Percentiles rank a stretch among this genome's conserved stretches.
These are phyloP conservation scores for Zophobas morio DNA, from an alignment of 1,140 invertebrate species.

Conservation along the genomic window DNA sequence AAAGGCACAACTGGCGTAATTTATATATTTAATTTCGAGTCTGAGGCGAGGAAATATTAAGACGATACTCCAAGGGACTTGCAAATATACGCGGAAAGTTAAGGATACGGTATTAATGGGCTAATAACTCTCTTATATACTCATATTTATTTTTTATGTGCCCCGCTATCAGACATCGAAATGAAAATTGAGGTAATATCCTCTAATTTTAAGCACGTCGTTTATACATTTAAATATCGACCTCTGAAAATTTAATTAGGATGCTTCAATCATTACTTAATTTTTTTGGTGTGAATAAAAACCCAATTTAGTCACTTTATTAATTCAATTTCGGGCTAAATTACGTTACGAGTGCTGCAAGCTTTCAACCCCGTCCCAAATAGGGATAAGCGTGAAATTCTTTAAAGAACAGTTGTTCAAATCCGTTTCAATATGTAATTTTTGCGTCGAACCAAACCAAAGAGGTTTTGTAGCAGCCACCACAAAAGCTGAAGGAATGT, in stretches of 20 bases:
- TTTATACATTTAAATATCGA: constrained; percentile 25
- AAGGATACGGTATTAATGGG: constrained; percentile 19
- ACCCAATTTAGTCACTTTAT: constrained; percentile 26
- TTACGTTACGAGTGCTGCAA: constrained; percentile 49
- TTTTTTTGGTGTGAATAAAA: constrained; percentile 37
- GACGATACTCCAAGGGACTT: constrained; percentile 28
- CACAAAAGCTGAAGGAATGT: constrained; percentile 62
- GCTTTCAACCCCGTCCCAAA: constrained; percentile 62
- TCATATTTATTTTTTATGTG: constrained; percentile 2
- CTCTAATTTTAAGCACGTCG: neutral
- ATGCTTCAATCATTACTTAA: constrained; percentile 41
- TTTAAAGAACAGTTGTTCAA: constrained; percentile 64
- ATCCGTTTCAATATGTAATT: constrained; percentile 64
- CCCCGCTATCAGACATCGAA: neutral
- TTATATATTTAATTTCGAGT: constrained; percentile 46
- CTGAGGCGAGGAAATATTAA: constrained; percentile 41
- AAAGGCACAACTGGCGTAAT: constrained; percentile 43
- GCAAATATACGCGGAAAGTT: constrained; percentile 30
- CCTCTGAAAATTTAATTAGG: constrained; percentile 35
- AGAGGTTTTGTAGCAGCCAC: constrained; percentile 66
- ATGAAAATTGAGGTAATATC: constrained; percentile 8
- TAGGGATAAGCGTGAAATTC: constrained; percentile 64
- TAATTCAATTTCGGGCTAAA: constrained; percentile 34
- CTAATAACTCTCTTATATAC: constrained; percentile 31
- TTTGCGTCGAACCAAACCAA: constrained; percentile 65